Base-by-base conservation (phyloP, 2,797 vertebrate genomes). In the Gila robusta region DNA sequence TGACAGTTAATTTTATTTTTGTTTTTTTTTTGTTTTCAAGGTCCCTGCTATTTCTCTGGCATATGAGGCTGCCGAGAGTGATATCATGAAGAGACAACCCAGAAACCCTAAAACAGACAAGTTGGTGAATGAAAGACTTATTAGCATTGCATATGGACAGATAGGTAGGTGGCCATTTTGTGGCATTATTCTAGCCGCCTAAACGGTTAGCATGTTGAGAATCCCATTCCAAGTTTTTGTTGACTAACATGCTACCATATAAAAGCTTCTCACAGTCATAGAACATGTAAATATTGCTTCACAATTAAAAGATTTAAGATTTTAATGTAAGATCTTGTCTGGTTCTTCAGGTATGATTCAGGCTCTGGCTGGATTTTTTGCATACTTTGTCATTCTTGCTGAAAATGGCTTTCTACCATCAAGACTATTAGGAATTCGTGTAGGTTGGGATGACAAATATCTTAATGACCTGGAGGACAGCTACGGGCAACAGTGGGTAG, bases 11-110 rank as follows among this genome's bases (percentile, higher is more conserved):
- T 78, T 2, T 5, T n/a, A n/a, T n/a, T 26, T 84, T 44, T 32
- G 5, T 47, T 66, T 81, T 52, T 16, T 82, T 73, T 28, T 64
- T 14, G 14, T 62, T 66, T 62, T 84, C 89, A 89, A 96, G 97
- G 96, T 97, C n/a, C 97, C 97, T n/a, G 97, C 96, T 82, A 97
- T 97, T 91, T 97, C 97, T 77, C 89, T 97, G 94, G 97, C 97
- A 0, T 97, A 97, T 2, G 96, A 97, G 86, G 96, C 96, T 90
- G 96, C 96, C 26, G 97, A 97, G 89, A 97, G 97, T 69, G 97
- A 97, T 92, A 97, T 97, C 91, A 97, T 97, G 96, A 97, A 97
- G 92, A 95, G 97, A 76, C 96, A 97, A 89, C 97, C 97, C 72
- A 94, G 97, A 92, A 97, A 97, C 79, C 96, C 97, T 79, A 95